Conservation (phyloP, 2,113 vertebrate genomes). For the Campylomormyrus numenius region DNA sequence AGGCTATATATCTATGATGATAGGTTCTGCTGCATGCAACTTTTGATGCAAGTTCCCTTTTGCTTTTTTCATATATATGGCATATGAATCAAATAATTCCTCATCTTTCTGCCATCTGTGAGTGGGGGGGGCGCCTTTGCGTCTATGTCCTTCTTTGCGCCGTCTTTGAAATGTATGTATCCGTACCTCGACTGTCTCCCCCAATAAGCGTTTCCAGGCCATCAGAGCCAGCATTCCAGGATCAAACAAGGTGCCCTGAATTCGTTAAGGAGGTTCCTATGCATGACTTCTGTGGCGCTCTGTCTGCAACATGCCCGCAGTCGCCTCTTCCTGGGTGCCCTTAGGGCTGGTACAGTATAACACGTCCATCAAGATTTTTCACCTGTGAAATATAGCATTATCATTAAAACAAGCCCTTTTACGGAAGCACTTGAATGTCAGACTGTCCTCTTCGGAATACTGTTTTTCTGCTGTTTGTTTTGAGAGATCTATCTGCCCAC, state of each 20-base stretch:
- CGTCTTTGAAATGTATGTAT: neutral
- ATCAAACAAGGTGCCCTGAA: neutral
- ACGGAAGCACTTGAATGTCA: neutral
- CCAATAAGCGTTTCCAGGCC: neutral
- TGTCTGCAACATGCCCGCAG: neutral
- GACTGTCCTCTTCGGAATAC: neutral
- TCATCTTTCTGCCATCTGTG: neutral
- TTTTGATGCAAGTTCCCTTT: neutral
- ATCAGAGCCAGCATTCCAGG: neutral
- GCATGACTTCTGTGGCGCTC: neutral
- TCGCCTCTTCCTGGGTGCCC: neutral
- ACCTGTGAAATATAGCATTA: neutral
- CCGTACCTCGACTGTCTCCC: neutral
- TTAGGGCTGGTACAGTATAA: neutral
- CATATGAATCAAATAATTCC: neutral
- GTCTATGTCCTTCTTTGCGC: neutral
- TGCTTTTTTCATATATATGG: neutral
- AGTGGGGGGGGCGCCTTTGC: neutral
- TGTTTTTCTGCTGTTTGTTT: constrained; percentile 16
- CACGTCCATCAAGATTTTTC: neutral
- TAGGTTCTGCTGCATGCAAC: neutral
- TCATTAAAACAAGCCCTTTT: neutral
- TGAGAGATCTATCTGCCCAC: neutral
- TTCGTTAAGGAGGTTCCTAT: neutral
- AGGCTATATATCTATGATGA: neutral